Base-by-base conservation (phyloP, 2,113 vertebrate genomes). In the Puffinus mauretanicus region DNA sequence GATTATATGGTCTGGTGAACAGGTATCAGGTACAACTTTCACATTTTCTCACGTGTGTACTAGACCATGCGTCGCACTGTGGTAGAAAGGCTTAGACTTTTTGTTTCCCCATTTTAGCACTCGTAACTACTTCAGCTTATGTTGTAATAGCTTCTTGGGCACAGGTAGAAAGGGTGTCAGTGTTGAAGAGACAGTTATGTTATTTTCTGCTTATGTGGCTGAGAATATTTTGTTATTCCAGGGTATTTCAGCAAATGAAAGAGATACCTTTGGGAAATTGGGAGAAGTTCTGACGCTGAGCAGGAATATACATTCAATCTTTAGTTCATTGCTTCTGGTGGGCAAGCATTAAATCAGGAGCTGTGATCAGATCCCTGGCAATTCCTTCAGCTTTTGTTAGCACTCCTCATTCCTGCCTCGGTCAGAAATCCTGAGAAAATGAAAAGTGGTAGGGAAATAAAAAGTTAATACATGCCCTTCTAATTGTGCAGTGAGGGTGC, bases 171-270 rank as follows among this genome's bases (percentile, higher is more conserved):
- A 49, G 49, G 62, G 36, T 54, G 66, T 57, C 81, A 75, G 36
- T 20, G 57, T 42, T 42, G 69, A 86, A 46, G 82, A 72, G 40
- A 75, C n/a, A 29, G 22, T 72, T 64, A 12, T 5, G 26, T 73
- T 85, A 62, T 94, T 90, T 94, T 94, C 88, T 88, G 82, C 52
- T 90, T 67, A 32, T 47, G 57, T 47, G 65, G 70, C 90, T 55
- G 85, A 87, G 69, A 77, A 60, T 84, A 60, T 95, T 95, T 85
- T 82, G 82, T 64, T 89, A 75, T 96, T 84, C 87, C 70, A 51
- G 57, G 38, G n/a, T 51, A 84, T 71, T 89, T 89, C 83, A 84
- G 82, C 61, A 79, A 89, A 79, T 34, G 75, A 84, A 87, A 90
- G 81, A 94, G 75, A 55, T 21, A 58, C 77, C 44, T 94, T 76